These are phyloP conservation scores for Cyclargus thomasi DNA, from an alignment of 1,140 invertebrate species.

Conservation along the genomic window DNA sequence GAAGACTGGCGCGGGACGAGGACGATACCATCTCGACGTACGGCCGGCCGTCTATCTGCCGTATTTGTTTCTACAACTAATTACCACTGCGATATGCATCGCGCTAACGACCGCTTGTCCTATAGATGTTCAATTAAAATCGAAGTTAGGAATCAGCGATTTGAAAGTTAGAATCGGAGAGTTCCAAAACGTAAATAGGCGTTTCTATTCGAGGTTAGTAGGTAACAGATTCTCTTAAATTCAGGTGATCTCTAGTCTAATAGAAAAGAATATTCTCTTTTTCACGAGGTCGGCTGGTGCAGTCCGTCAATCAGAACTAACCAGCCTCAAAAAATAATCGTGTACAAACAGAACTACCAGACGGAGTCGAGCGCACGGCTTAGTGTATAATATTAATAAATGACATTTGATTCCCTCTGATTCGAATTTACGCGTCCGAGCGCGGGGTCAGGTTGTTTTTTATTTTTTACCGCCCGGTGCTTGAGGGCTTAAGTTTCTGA, in stretches of 20 bases:
- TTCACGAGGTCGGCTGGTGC: not conserved
- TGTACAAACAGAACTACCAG: not conserved
- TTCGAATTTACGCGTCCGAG: constrained; percentile 62
- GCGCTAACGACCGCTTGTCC: not conserved
- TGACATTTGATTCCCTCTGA: constrained; percentile 67
- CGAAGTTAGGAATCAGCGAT: not conserved
- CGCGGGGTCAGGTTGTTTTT: constrained; percentile 45
- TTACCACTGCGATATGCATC: constrained; percentile 6
- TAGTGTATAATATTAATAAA: constrained; percentile 26
- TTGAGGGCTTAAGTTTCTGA: constrained; percentile 67
- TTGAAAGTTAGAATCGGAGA: not conserved
- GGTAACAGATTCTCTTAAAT: too few relatives aligned
- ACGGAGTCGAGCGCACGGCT: not conserved
- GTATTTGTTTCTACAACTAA: constrained; percentile 15
- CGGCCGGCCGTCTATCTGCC: constrained; percentile 3
- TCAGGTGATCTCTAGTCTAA: too few relatives aligned
- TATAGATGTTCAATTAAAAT: not conserved
- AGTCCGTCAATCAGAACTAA: not conserved
- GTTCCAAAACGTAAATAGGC: too few relatives aligned
- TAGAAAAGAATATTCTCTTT: not conserved
- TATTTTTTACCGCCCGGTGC: constrained; percentile 46
- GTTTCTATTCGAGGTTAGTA: too few relatives aligned
- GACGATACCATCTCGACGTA: constrained; percentile 25
- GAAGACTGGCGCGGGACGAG: constrained; percentile 18
- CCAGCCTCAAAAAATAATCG: not conserved